These are phyloP conservation scores for Trissolcus japonicus DNA, from an alignment of 2,888 invertebrate genomes.

Conservation along the genomic window DNA sequence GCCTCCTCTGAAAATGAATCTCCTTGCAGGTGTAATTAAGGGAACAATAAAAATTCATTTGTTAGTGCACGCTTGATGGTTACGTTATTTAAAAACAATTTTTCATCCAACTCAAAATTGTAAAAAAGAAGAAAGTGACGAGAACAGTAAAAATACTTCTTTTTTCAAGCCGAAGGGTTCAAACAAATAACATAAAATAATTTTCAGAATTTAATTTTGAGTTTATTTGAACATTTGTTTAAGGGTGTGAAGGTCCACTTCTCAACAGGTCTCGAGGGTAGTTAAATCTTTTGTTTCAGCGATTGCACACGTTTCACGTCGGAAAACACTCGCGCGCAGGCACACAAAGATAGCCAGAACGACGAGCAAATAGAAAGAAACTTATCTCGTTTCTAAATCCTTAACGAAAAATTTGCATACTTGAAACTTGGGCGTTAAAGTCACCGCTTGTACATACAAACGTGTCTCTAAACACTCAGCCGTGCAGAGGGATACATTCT, in stretches of 20 bases:
- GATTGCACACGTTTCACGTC: constrained; percentile 22
- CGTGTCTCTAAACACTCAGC: constrained; percentile 38
- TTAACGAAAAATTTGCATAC: constrained; percentile 63
- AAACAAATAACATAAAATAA: too few species aligned
- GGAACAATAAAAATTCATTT: too few species aligned
- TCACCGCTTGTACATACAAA: constrained; percentile 54
- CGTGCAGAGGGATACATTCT: constrained; percentile 23
- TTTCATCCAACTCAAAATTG: too few species aligned
- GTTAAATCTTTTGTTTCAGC: constrained; percentile 46
- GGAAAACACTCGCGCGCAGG: constrained; percentile 31
- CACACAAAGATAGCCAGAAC: constrained; percentile 2
- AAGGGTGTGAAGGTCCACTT: background rate
- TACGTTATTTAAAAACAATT: too few species aligned
- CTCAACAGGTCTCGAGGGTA: constrained; percentile 16
- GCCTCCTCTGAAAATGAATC: too few species aligned
- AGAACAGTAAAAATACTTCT: too few species aligned
- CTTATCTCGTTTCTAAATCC: constrained; percentile 63
- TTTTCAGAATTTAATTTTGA: too few species aligned
- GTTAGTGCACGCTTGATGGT: too few species aligned
- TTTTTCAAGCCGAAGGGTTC: too few species aligned
- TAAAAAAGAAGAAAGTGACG: too few species aligned
- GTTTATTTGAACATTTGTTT: too few species aligned
- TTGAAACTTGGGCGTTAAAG: constrained; percentile 59
- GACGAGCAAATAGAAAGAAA: constrained; percentile 52
- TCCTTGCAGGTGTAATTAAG: too few species aligned